Evolutionary conservation across 1,140 invertebrate genomes (phyloP).

Genomic region (Agraylea sexmaculata): DNA sequence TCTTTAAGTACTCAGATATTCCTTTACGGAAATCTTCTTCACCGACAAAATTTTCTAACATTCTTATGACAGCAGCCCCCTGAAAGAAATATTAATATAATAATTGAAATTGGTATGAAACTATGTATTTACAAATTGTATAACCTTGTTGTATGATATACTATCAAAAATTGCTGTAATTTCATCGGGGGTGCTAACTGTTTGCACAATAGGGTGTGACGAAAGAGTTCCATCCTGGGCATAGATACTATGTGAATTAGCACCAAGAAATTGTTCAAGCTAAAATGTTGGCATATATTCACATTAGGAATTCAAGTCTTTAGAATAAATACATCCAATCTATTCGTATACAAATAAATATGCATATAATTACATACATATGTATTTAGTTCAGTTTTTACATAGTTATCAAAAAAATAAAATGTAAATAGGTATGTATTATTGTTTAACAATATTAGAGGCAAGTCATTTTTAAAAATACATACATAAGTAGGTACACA

Average conservation of each 20-base stretch:
- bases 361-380: too few species aligned
- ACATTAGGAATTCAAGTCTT: too few species aligned
- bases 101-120: not conserved
- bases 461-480: too few species aligned
- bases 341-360: too few species aligned
- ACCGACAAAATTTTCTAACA: conserved; percentile 79
- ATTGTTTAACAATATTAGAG: too few species aligned
- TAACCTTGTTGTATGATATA: conserved; percentile 87
- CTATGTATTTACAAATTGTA: conserved; percentile 1
- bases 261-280: conserved; percentile 62
- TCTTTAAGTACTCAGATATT: conserved; percentile 61
- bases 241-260: conserved; percentile 62
- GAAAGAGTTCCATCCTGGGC: conserved; percentile 66
- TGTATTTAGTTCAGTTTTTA: too few species aligned
- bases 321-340: too few species aligned
- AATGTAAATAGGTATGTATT: too few species aligned
- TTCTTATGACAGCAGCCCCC: conserved; percentile 79
- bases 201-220: conserved; percentile 79
- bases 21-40: conserved; percentile 59
- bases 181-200: conserved; percentile 72
- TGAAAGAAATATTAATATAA: conserved; percentile 30
- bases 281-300: conserved; percentile 24
- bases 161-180: conserved; percentile 86
- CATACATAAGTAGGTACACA: too few species aligned
- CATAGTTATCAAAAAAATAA: too few species aligned